These are phyloP conservation scores for Montipora cactus DNA, from an alignment of 64 coral and sea anemone species.

Conservation along the genomic window DNA sequence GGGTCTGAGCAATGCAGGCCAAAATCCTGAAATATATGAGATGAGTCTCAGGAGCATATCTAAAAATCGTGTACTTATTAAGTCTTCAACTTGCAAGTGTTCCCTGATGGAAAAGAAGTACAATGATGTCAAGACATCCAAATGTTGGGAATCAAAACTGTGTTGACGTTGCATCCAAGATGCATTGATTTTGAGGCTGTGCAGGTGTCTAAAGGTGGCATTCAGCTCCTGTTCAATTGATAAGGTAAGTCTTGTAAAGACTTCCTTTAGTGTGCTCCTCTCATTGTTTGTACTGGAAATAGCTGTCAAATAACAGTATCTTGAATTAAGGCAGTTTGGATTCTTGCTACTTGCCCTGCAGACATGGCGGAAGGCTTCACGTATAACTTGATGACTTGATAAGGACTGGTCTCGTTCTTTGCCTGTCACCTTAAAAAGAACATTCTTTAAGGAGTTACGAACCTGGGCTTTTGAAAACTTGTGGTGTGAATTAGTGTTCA, in stretches of 20 bases:
- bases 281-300: not conserved
- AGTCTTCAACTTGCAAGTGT: conserved; percentile 34
- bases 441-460: conserved; percentile 71
- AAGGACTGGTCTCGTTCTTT: conserved; percentile 50
- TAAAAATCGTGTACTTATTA: conserved; percentile 49
- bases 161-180: conserved; percentile 27
- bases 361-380: conserved; percentile 72
- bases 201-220: not conserved
- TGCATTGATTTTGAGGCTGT: not conserved
- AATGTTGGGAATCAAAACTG: conserved; percentile 74
- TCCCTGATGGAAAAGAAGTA: conserved; percentile 63
- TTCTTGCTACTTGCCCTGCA: conserved; percentile 77
- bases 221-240: conserved; percentile 72
- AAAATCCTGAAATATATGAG: conserved; percentile 67
- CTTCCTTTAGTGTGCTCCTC: not conserved
- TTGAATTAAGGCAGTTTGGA: conserved; percentile 29
- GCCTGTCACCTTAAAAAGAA: conserved; percentile 77
- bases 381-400: conserved; percentile 76
- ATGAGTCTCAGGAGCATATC: conserved; percentile 58
- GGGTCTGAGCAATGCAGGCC: conserved; percentile 63
- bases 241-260: conserved; percentile 56
- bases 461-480: conserved; percentile 74
- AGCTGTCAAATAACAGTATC: conserved; percentile 28
- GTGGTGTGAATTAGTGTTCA: conserved; percentile 63
- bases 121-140: conserved; percentile 76